Evolutionary conservation across 2,113 vertebrate genomes (phyloP).

Genomic region (Barnardius zonarius): DNA sequence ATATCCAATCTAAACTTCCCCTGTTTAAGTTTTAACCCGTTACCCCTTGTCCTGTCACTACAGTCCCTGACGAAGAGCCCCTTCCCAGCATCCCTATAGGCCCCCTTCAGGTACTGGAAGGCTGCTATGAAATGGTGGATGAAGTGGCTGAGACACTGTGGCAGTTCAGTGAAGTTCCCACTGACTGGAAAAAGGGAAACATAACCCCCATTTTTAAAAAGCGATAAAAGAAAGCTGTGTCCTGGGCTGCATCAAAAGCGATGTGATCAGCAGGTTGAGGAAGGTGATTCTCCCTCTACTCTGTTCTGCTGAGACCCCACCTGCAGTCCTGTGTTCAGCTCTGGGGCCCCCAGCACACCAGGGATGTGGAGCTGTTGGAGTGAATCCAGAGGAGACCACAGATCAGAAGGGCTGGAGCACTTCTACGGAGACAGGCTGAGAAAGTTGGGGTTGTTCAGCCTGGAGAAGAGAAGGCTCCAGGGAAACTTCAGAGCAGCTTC

Average conservation of each 20-base stretch:
- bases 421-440: not conserved
- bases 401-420: not conserved
- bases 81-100: too few species aligned
- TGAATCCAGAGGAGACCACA: not conserved
- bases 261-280: not conserved
- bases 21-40: too few species aligned
- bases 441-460: not conserved
- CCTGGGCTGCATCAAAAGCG: not conserved
- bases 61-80: too few species aligned
- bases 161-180: not conserved
- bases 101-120: too few species aligned
- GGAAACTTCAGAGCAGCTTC: not conserved
- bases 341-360: not conserved
- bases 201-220: not conserved
- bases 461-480: not conserved
- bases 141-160: not conserved
- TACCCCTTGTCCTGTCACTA: too few species aligned
- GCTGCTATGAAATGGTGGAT: not conserved
- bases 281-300: not conserved
- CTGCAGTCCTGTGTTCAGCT: not conserved
- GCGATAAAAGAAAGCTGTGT: not conserved
- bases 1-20: too few species aligned
- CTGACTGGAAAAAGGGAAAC: not conserved
- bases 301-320: not conserved
- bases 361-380: not conserved